Conservation (phyloP, 1,140 invertebrate species). For the Scaptomyza hsui region DNA sequence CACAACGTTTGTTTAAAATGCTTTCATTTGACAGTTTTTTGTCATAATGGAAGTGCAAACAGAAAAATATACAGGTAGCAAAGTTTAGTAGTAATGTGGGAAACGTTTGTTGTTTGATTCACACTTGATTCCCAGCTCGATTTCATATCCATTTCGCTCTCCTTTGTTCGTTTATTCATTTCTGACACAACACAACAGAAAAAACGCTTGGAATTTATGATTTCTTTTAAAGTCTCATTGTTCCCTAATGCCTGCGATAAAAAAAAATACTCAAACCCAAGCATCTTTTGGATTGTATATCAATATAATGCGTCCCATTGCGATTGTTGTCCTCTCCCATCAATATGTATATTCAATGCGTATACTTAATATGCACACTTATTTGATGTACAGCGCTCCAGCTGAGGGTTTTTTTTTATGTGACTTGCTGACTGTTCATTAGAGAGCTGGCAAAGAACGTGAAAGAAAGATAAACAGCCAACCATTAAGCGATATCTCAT, state of each 20-base stretch:
- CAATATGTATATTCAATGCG: slow-evolving; percentile 35
- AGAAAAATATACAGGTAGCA: slow-evolving; percentile 8
- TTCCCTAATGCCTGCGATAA: slow-evolving; percentile 8
- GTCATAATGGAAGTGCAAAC: slow-evolving; percentile 7
- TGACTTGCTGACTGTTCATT: slow-evolving; percentile 52
- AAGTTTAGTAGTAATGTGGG: slow-evolving; percentile 15
- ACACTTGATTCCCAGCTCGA: background rate
- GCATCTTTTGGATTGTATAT: background rate
- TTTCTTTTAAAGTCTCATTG: slow-evolving; percentile 7
- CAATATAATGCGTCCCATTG: slow-evolving; percentile 31
- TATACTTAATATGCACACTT: slow-evolving; percentile 48
- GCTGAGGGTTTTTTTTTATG: slow-evolving; percentile 25
- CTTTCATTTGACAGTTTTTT: slow-evolving; percentile 13
- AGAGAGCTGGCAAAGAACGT: slow-evolving; percentile 30
- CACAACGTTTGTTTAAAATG: background rate
- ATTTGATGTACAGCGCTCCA: slow-evolving; percentile 26
- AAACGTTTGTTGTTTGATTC: slow-evolving; percentile 13
- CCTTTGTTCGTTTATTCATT: background rate
- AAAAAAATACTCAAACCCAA: background rate
- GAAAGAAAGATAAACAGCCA: slow-evolving; percentile 58
- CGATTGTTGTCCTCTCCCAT: slow-evolving; percentile 21
- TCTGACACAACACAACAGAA: background rate
- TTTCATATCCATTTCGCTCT: slow-evolving; percentile 9
- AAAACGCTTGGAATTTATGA: background rate
- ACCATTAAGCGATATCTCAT: slow-evolving; percentile 68